Percentiles rank a stretch among this genome's conserved stretches.
phyloP scores from a whole-genome alignment of 2,888 invertebrate genomes.

The Tinea semifulvella region DNA sequence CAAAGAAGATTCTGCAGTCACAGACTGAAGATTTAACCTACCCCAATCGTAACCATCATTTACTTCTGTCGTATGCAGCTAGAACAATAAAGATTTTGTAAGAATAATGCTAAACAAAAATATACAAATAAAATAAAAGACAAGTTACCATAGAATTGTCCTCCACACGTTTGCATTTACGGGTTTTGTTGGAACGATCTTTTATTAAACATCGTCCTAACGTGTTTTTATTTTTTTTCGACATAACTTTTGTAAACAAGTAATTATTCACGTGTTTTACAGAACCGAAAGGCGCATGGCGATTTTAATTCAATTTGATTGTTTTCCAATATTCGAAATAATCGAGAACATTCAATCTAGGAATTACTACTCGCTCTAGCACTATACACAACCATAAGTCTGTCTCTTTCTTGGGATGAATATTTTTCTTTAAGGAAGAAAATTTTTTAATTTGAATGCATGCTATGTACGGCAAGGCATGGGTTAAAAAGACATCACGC shows the following conservation, averaged over 20 bases:
- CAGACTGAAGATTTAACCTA: slow-evolving; percentile 87
- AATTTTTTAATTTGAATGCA: no score
- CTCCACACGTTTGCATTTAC: slow-evolving; percentile 70
- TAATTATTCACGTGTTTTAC: slow-evolving; percentile 3
- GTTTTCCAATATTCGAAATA: no score
- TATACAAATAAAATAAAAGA: slow-evolving; percentile 13
- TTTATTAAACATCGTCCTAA: slow-evolving; percentile 79
- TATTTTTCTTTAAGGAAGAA: no score
- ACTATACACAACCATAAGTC: no score
- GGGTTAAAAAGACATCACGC: no score
- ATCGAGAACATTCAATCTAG: no score
- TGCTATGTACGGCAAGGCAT: no score
- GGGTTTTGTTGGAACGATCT: slow-evolving; percentile 74
- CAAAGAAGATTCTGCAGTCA: slow-evolving; percentile 95
- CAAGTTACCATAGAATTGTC: slow-evolving; percentile 75
- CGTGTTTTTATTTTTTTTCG: slow-evolving; percentile 67
- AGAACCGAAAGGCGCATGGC: background rate
- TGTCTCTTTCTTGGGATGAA: no score
- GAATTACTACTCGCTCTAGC: no score
- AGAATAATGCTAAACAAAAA: slow-evolving; percentile 12
- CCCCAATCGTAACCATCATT: slow-evolving; percentile 94
- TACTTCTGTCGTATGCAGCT: slow-evolving; percentile 87
- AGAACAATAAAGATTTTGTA: slow-evolving; percentile 20
- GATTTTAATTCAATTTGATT: no score
- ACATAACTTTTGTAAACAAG: background rate